Evolutionary conservation across 2,113 vertebrate species (phyloP), one percentile per base, ranked within the genome.

Genomic region (Tichodroma muraria): DNA sequence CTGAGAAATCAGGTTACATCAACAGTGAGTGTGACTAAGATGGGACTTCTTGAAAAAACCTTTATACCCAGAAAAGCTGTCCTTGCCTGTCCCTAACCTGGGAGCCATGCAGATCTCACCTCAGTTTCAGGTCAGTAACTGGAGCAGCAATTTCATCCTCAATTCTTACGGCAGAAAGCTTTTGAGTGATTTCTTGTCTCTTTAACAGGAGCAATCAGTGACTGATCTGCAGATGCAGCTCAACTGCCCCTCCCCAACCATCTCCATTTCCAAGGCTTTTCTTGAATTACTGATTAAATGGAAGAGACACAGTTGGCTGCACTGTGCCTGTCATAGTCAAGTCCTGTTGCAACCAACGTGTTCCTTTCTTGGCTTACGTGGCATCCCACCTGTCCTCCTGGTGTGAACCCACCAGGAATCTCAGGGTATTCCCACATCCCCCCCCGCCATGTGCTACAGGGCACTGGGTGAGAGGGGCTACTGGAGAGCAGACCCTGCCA

Each of bases 41-140:
- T 3, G 2, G 22, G 69, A 69, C 18, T 73, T 42, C 23, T 13
- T 35, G 8, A 22, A 85, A 52, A 91, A 60, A 44, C 3, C 30
- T 35, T 86, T 37, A 25, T 13, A 35, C 22, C 20, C 24, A 15
- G n/a, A 73, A 87, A 79, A 63, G 19, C 19, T 85, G 44, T 50
- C 52, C 24, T 38, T 0, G 0, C 60, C 50, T 57, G 4, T 16
- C 38, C 84, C 45, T 66, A 37, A 21, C 3, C 10, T 0, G 10
- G 75, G 50, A 85, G 28, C 54, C 54, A 31, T 6, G 60, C 38
- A 91, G n/a, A 77, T 45, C 71, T 53, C n/a, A 15, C 57, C 53
- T 47, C 27, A 56, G 24, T 13, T 54, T 68, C 6, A 83, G 50
- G 27, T 73, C 86, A 79, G 37, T 27, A 85, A 64, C 25, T 14